Percentiles rank a stretch among this genome's conserved stretches.
phyloP scores from a whole-genome alignment of 2,888 invertebrate species.

The Caenorhabditis wallacei region DNA sequence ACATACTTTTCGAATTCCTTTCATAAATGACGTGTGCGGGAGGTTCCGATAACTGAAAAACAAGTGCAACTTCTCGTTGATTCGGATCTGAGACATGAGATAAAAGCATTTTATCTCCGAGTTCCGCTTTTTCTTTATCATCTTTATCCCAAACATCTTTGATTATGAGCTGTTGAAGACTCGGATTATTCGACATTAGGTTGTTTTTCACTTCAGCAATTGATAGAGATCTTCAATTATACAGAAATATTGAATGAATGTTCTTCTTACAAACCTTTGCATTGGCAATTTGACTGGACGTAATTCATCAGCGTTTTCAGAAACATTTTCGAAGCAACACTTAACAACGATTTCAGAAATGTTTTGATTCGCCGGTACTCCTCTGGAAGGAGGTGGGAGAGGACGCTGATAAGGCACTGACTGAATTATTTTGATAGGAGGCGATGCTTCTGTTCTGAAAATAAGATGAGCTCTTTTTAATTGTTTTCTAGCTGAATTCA shows the following conservation, averaged over 20 bases:
- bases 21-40: conserved; percentile 26
- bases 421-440: background rate
- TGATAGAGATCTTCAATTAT: background rate
- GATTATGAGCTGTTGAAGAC: background rate
- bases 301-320: background rate
- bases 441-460: background rate
- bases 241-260: background rate
- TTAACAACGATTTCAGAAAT: conserved; percentile 3
- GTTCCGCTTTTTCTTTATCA: conserved; percentile 31
- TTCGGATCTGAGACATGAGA: conserved; percentile 1
- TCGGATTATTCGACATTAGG: background rate
- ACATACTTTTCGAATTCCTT: conserved; percentile 7
- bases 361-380: background rate
- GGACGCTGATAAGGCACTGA: background rate
- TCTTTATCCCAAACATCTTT: conserved; percentile 26
- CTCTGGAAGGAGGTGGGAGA: background rate
- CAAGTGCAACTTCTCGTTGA: conserved; percentile 13
- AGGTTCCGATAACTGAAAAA: conserved; percentile 21
- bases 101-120: conserved; percentile 36
- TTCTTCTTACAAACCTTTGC: background rate
- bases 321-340: conserved; percentile 13
- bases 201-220: conserved; percentile 14
- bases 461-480: no score
- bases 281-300: conserved; percentile 12
- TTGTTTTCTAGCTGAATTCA: no score